Base-by-base conservation (phyloP, 2,797 vertebrate genomes). In the Channallabes apus region DNA sequence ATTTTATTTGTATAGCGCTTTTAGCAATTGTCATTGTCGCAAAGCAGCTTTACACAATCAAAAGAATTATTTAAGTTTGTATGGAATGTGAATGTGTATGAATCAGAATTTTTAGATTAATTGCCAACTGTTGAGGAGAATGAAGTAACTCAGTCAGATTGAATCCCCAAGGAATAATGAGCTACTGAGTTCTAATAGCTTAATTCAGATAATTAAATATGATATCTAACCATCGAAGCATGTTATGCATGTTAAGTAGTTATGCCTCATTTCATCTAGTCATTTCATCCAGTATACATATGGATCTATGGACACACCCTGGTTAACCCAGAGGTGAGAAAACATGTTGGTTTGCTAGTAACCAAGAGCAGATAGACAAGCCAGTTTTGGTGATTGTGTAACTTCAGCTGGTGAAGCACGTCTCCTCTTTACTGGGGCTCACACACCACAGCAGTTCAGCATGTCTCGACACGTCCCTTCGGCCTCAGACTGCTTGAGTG, bases 381-480 rank as follows among this genome's bases (percentile, higher is more conserved):
- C 17, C 1, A 4, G 46, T 54, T 54, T 75, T 15, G 14, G 56
- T 76, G 54, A 76, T 32, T 76, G 51, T 76, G 27, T 58, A 22
- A 58, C 54, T 76, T 24, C 71, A 73, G 71, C n/a, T 17, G 71
- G 71, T 9, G 14, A 75, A 54, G 17, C 2, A 27, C 29, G 51
- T 56, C 46, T 56, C 51, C 75, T 22, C 11, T 22, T 24, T 6
- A 59, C 75, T 32, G 2, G 35, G 56, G 18, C 29, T 2, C 29
- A 54, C 46, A 73, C 46, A 54, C 76, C 67, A 41, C 11, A 35
- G 59, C 46, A 71, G 64, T 72, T 83, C 71, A 68, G 54, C 82
- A 77, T 80, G 86, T 84, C 86, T 81, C 62, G 38, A 76, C 82
- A 77, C 67, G 69, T 84, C 82, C 56, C 78, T 84, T 82, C 71